Evolutionary conservation across 53 echinoderm and acorn worm genomes (phyloP), one percentile per base, ranked within the genome.

Genomic region (Hippasteria phrygiana): DNA sequence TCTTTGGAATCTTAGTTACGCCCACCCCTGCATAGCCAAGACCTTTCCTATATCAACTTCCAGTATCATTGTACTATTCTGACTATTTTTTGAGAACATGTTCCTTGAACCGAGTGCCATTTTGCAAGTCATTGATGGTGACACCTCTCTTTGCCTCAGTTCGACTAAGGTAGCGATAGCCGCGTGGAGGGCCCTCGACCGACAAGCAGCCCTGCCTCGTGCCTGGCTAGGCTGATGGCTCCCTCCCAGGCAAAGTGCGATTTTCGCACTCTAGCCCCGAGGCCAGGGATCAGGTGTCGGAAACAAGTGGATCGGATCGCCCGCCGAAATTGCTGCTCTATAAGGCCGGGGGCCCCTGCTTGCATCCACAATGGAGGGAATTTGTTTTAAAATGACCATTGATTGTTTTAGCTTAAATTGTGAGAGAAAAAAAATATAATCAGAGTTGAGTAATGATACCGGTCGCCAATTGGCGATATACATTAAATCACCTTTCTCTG

Each of bases 161-260:
- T 27, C 43, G 27, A 43, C 24, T 41, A 45, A 28, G 43, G 74
- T 22, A 76, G 28, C 53, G 76, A 50, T 76, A 76, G 79, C 48
- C 59, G 26, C n/a, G 64, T 81, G 63, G 40, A 81, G 81, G 64
- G 81, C 81, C 22, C 81, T 81, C 81, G 81, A 81, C 81, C 39
- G 37, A 63, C 42, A 31, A 62, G 5, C 24, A 13, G 48, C 56
- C 62, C 22, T 35, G 62, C 36, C 69, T 34, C 13, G 10, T 17
- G 28, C 17, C 14, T 62, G 39, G 22, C 79, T 37, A n/a, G 40
- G 74, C 42, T 35, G 34, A 53, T 53, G 77, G 77, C 18, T 34
- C 24, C 36, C 37, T 22, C 33, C 36, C 35, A 39, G 80, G 22
- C 80, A 37, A 39, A 62, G 80, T 80, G 80, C 62, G 59, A 62